Evolutionary conservation across 2,888 invertebrate species (phyloP).

Genomic region (Tineola bisselliella): DNA sequence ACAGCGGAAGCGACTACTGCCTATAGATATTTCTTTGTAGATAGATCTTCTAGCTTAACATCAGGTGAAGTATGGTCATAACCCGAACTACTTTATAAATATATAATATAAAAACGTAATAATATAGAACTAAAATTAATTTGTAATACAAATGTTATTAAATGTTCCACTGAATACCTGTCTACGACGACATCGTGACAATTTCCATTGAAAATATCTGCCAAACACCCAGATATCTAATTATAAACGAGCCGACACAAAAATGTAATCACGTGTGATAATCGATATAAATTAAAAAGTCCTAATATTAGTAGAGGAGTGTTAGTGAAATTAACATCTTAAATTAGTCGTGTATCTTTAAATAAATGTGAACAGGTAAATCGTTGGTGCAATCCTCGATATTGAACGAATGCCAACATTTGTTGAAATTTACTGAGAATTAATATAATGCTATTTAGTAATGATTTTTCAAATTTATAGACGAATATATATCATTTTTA

Average conservation of each 20-base stretch:
- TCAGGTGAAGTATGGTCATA: no score
- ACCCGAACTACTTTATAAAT: no score
- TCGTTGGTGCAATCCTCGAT: slow-evolving; percentile 52
- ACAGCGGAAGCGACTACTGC: no score
- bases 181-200: slow-evolving; percentile 26
- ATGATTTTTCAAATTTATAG: no score
- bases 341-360: slow-evolving; percentile 4
- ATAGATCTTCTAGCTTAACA: no score
- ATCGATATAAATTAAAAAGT: background rate
- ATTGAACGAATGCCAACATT: slow-evolving; percentile 58
- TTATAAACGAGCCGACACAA: slow-evolving; percentile 41
- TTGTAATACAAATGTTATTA: background rate
- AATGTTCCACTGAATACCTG: slow-evolving; percentile 18
- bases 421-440: slow-evolving; percentile 25
- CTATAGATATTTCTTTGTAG: no score
- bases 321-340: background rate
- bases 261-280: slow-evolving; percentile 21
- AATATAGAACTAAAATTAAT: background rate
- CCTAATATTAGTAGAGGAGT: background rate
- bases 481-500: no score
- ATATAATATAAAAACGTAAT: background rate
- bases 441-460: background rate
- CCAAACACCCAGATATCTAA: slow-evolving; percentile 41
- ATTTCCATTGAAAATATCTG: slow-evolving; percentile 42
- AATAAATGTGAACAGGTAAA: slow-evolving; percentile 44